Conservation (phyloP, 2,113 vertebrate species). For the Stigmatopora argus region DNA sequence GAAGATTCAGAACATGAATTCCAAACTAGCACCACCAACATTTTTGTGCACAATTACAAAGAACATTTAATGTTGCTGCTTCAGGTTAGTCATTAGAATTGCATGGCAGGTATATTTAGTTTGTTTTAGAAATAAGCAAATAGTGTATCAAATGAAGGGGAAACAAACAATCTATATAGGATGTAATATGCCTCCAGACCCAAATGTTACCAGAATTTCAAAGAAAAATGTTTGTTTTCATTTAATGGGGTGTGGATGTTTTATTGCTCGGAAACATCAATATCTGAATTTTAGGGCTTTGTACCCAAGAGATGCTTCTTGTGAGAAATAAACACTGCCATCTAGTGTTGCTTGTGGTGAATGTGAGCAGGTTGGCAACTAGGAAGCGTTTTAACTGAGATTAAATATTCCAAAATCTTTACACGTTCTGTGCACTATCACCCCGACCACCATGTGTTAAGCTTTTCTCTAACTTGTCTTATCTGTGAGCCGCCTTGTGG, state of each 20-base stretch:
- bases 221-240: neutral
- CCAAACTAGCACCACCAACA: neutral
- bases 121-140: neutral
- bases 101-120: neutral
- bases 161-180: neutral
- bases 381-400: conserved; percentile 7
- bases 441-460: conserved; percentile 13
- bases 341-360: conserved; percentile 39
- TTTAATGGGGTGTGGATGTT: neutral
- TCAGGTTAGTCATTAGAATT: neutral
- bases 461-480: conserved; percentile 24
- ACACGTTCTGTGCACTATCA: neutral
- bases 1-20: neutral
- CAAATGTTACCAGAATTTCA: neutral
- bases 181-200: neutral
- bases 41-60: neutral
- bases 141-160: neutral
- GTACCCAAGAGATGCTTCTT: neutral
- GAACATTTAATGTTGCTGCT: neutral
- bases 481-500: conserved; percentile 14
- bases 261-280: neutral
- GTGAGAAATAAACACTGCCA: conserved; percentile 49
- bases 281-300: neutral
- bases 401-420: neutral
- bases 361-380: conserved; percentile 8